phyloP scores from a whole-genome alignment of 1,140 invertebrate species.

The Pogonomyrmex californicus region DNA sequence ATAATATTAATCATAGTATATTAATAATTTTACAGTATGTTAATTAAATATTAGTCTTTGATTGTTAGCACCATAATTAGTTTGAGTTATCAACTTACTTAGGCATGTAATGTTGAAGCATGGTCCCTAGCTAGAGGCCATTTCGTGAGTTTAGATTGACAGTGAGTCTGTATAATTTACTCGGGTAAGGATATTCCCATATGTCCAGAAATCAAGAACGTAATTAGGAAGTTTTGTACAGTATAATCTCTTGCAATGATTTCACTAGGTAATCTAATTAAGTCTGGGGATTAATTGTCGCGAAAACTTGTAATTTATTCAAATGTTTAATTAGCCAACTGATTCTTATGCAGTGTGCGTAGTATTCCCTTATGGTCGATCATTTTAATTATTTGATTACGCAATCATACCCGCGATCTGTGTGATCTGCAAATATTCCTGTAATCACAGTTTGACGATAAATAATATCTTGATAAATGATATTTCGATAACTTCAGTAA shows the following conservation, averaged over 20 bases:
- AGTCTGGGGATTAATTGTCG: not conserved
- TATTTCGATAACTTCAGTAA: not conserved
- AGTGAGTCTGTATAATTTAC: slow-evolving; percentile 40
- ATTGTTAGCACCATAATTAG: not conserved
- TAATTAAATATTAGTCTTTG: not conserved
- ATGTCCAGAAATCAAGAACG: slow-evolving; percentile 23
- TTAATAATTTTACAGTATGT: not conserved
- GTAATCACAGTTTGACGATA: not conserved
- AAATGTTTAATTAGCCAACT: not conserved
- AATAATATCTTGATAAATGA: not conserved
- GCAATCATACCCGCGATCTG: not conserved
- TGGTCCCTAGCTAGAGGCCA: not conserved
- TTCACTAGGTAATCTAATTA: not conserved
- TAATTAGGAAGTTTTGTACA: slow-evolving; percentile 50
- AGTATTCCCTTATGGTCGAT: not conserved
- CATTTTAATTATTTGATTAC: slow-evolving; percentile 33
- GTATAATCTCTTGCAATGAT: not conserved
- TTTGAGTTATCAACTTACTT: not conserved
- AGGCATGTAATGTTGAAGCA: slow-evolving; percentile 3
- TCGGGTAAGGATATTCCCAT: not conserved
- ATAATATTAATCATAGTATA: not conserved
- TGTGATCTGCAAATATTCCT: not conserved
- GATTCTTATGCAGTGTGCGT: slow-evolving; percentile 36
- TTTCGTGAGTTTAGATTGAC: slow-evolving; percentile 40
- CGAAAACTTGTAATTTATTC: slow-evolving; percentile 6